phyloP scores from a whole-genome alignment of 1,140 invertebrate species.

The Archivesica marissinica region DNA sequence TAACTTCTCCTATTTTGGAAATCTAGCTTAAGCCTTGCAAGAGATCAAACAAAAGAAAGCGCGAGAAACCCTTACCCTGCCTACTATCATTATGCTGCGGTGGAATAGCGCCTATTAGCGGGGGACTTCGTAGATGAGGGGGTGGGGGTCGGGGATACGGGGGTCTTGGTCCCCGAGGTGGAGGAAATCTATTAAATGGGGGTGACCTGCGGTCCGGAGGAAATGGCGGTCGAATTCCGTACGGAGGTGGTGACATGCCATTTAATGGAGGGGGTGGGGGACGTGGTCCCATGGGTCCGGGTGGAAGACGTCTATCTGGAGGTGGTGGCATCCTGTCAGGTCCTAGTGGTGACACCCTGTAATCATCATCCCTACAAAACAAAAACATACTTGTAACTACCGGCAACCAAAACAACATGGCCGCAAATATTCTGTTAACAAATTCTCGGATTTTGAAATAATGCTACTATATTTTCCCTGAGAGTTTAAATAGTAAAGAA shows the following conservation, averaged over 20 bases:
- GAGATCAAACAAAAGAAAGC: slow-evolving; percentile 2
- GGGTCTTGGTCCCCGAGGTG: slow-evolving; percentile 50
- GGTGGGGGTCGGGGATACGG: slow-evolving; percentile 44
- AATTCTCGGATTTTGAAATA: too few relatives aligned
- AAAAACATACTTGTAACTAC: neutral
- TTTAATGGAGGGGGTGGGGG: slow-evolving; percentile 47
- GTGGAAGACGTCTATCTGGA: slow-evolving; percentile 46
- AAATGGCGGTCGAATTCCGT: slow-evolving; percentile 50
- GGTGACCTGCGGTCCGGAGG: slow-evolving; percentile 61
- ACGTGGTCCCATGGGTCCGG: slow-evolving; percentile 35
- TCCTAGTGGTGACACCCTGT: slow-evolving; percentile 25
- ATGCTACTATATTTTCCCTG: too few relatives aligned
- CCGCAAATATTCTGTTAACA: too few relatives aligned
- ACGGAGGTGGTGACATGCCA: slow-evolving; percentile 54
- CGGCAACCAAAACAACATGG: too few relatives aligned
- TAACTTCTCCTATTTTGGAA: too few relatives aligned
- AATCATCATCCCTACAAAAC: slow-evolving; percentile 56
- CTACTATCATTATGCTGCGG: slow-evolving; percentile 55
- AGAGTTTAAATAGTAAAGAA: too few relatives aligned
- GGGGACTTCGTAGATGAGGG: slow-evolving; percentile 58
- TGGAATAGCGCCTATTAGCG: slow-evolving; percentile 19
- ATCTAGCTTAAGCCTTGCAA: neutral
- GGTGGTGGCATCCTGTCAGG: slow-evolving; percentile 38
- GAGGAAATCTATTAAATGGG: slow-evolving; percentile 60
- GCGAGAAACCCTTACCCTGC: slow-evolving; percentile 57